A percentile compares a stretch with the other conserved stretches of the same genome.
Evolutionary conservation across 2,797 vertebrate genomes (phyloP).

Genomic region (Acipenser transmontanus): DNA sequence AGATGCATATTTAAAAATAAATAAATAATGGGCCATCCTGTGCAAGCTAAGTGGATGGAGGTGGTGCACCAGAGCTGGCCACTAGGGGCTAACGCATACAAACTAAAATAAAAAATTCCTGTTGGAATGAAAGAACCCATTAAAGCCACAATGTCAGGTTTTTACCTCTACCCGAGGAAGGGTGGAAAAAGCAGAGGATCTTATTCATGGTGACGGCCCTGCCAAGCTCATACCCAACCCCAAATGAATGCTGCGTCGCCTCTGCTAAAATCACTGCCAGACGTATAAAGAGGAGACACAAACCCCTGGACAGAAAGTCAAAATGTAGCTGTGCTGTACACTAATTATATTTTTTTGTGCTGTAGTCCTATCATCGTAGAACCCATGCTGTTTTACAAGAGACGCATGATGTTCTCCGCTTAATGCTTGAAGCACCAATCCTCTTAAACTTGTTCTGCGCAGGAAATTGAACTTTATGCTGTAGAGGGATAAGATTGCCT

Average conservation of each 20-base stretch:
- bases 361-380: not conserved
- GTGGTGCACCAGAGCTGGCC: too few species aligned
- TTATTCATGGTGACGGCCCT: conserved; percentile 59
- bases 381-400: not conserved
- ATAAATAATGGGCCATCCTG: too few species aligned
- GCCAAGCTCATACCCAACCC: conserved; percentile 76
- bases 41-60: too few species aligned
- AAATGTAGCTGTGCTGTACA: not conserved
- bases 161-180: conserved; percentile 59
- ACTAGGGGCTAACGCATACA: not conserved
- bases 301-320: not conserved
- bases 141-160: not conserved
- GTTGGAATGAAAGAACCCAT: not conserved
- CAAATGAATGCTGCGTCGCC: conserved; percentile 74
- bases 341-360: not conserved
- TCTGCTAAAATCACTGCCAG: conserved; percentile 66
- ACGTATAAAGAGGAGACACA: not conserved
- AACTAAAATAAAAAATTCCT: not conserved
- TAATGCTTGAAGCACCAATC: not conserved
- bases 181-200: conserved; percentile 72
- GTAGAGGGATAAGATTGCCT: too few species aligned
- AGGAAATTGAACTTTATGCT: too few species aligned
- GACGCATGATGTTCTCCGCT: too few species aligned
- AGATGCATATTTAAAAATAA: too few species aligned
- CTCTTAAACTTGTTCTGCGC: too few species aligned